Conservation (phyloP, 1,140 invertebrate species). For the Neotoxoptera formosana region DNA sequence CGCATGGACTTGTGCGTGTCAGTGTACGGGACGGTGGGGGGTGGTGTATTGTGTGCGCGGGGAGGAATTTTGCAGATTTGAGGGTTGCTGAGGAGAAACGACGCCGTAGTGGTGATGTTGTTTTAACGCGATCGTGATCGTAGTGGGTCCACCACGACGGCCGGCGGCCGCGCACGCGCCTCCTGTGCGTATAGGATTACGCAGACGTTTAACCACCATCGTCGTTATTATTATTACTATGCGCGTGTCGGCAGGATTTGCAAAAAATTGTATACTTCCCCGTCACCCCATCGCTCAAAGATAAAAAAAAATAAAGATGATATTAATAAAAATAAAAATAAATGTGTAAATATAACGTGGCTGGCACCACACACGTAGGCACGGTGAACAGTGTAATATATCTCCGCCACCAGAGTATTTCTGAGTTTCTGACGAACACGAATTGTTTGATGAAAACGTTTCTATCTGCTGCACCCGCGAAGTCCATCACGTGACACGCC, state of each 20-base stretch:
- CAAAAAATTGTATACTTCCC: neutral
- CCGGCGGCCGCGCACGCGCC: conserved; percentile 22
- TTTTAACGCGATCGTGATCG: conserved; percentile 31
- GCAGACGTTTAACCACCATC: conserved; percentile 26
- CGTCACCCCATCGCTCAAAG: too few relatives aligned
- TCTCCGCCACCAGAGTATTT: neutral
- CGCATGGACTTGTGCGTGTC: too few relatives aligned
- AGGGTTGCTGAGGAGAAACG: neutral
- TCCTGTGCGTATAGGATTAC: conserved; percentile 1
- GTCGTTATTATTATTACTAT: conserved; percentile 11
- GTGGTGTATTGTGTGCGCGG: neutral
- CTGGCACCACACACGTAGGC: too few relatives aligned
- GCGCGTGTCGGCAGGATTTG: neutral
- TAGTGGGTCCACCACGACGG: neutral
- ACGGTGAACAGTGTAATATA: neutral
- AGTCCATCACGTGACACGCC: neutral
- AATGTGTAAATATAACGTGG: too few relatives aligned
- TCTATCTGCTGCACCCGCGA: too few relatives aligned
- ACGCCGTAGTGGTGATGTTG: neutral
- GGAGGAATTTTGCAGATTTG: neutral
- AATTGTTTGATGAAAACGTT: neutral
- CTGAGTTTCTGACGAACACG: neutral
- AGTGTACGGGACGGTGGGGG: too few relatives aligned
- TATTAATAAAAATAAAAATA: neutral
- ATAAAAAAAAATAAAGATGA: neutral